Conservation (phyloP, 1,140 invertebrate species). For the Dendrolimus punctatus region DNA sequence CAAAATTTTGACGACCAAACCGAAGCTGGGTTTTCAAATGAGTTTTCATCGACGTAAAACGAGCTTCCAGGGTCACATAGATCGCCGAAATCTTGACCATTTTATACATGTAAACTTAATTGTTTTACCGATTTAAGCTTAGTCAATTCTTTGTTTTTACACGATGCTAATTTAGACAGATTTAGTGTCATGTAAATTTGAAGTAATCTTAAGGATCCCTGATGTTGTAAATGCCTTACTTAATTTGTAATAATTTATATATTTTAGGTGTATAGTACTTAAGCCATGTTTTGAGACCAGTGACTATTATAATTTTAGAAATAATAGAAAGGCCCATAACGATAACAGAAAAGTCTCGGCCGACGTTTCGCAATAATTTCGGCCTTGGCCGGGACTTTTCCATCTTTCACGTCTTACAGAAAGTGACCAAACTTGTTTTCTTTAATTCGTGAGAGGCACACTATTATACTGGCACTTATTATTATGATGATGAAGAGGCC, state of each 20-base stretch:
- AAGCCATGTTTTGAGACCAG: conserved; percentile 71
- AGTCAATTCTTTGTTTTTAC: conserved; percentile 67
- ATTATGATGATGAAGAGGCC: conserved; percentile 31
- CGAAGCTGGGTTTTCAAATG: conserved; percentile 19
- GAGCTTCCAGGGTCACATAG: conserved; percentile 54
- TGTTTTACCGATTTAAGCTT: conserved; percentile 68
- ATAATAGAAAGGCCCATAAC: conserved; percentile 50
- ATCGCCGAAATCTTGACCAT: conserved; percentile 72
- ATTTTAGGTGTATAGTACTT: conserved; percentile 72
- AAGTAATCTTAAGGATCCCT: conserved; percentile 61
- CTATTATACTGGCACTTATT: conserved; percentile 53
- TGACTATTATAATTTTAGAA: conserved; percentile 70
- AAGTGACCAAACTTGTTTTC: conserved; percentile 65
- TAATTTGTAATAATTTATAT: conserved; percentile 72
- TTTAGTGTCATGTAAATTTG: conserved; percentile 65
- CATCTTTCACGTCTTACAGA: conserved; percentile 46
- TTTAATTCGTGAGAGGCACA: conserved; percentile 39
- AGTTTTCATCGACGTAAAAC: conserved; percentile 8
- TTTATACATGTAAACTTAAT: conserved; percentile 54
- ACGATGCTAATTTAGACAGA: conserved; percentile 49
- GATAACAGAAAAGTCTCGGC: conserved; percentile 49
- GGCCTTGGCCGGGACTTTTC: conserved; percentile 60
- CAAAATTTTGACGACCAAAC: conserved; percentile 31
- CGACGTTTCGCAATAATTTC: conserved; percentile 28
- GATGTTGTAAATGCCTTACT: conserved; percentile 71